Evolutionary conservation across 2,113 vertebrate genomes (phyloP), one percentile per base, ranked within the genome.

Genomic region (Pelecanoides urinatrix): DNA sequence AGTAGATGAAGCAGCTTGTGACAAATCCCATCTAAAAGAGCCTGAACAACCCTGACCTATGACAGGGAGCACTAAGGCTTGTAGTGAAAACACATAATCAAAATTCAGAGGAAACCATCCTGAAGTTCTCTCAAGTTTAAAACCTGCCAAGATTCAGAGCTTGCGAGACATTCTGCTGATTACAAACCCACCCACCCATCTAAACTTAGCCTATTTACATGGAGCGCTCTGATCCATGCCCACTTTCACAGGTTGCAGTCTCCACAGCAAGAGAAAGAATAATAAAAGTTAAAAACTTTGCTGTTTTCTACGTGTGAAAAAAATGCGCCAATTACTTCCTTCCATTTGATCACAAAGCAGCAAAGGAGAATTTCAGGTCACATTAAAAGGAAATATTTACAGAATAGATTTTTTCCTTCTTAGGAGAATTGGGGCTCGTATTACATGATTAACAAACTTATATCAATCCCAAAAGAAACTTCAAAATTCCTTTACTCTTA

Each of bases 401-500:
- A 89, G 92, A 86, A 81, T 4, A 88, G 27, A 86, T 86, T 88
- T 93, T 83, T 96, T 79, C 77, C 86, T 93, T 95, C 86, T 92
- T 88, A 45, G 79, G 88, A 95, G 96, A 95, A 93, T 92, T 22
- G 88, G 45, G 47, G 55, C 30, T 96, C 68, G 56, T 34, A 36
- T 93, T 92, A 73, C 92, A 91, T 92, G 83, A 93, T 96, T 86
- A 95, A 93, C 92, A 96, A 94, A 84, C 44, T 90, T 94, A 61
- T 65, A 96, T 94, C 82, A 92, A 93, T 96, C 95, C 90, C 95
- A 77, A 94, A 95, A 92, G 95, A 94, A 96, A 94, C 79, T 74
- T 93, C 76, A 96, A 94, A 96, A 95, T 96, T 94, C 96, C 79
- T 97, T 84, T 86, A 88, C 88, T 81, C 82, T 97, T 94, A 96